Conservation (phyloP, 2,113 vertebrate genomes). For the Arizona elegans region DNA sequence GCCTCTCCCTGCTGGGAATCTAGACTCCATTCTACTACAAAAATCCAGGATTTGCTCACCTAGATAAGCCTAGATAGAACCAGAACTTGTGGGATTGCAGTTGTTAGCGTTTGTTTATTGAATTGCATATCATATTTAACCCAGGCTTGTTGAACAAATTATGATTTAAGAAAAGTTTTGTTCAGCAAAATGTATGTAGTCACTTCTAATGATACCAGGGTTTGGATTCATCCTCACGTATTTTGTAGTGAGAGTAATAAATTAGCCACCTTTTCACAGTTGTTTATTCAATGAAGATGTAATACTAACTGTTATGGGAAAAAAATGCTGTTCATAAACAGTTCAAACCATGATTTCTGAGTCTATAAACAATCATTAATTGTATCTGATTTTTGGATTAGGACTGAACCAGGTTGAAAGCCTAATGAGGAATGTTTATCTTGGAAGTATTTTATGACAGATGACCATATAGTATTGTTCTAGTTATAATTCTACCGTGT, state of each 20-base stretch:
- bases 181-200: background rate
- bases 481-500: background rate
- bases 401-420: background rate
- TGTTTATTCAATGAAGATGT: background rate
- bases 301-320: background rate
- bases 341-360: background rate
- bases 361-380: background rate
- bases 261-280: background rate
- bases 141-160: background rate
- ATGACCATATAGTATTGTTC: background rate
- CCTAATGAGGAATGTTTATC: background rate
- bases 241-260: background rate
- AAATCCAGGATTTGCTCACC: background rate
- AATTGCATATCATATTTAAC: background rate
- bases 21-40: no score
- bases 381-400: background rate
- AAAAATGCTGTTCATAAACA: background rate
- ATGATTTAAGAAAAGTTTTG: background rate
- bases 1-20: no score
- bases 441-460: background rate
- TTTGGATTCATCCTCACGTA: background rate
- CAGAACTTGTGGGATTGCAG: background rate
- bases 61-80: background rate
- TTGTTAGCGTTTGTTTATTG: background rate
- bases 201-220: background rate